These are phyloP conservation scores for Tapera naevia DNA, from an alignment of 2,797 vertebrate genomes.

Conservation along the genomic window DNA sequence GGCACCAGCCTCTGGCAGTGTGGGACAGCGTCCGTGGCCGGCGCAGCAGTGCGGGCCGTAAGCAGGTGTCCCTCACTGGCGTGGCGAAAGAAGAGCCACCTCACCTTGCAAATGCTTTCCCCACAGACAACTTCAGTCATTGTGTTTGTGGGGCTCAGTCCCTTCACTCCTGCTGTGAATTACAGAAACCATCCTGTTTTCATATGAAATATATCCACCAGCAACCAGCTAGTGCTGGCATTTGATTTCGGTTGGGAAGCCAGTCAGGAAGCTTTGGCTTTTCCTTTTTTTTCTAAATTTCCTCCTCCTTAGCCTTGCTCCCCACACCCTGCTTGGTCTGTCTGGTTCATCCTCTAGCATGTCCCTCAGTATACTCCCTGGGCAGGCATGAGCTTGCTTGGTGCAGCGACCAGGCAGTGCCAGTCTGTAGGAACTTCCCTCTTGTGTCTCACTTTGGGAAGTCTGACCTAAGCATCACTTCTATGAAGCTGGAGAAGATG, in stretches of 20 bases:
- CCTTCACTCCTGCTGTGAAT: neutral
- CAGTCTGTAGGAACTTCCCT: neutral
- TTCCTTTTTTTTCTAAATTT: neutral
- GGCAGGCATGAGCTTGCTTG: neutral
- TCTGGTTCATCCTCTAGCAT: neutral
- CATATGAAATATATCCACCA: neutral
- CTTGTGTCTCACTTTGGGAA: neutral
- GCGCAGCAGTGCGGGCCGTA: neutral
- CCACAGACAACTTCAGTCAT: neutral
- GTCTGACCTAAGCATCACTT: neutral
- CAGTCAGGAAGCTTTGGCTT: neutral
- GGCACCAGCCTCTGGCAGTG: neutral
- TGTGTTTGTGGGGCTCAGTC: neutral
- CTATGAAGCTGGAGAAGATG: neutral
- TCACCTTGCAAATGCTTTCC: neutral
- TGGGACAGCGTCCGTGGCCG: neutral
- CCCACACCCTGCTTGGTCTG: neutral
- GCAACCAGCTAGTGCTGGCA: neutral
- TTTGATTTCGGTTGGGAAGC: slow-evolving; percentile 27
- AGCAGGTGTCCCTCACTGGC: neutral
- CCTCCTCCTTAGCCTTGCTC: neutral
- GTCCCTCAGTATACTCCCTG: rapidly evolving
- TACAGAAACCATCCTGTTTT: slow-evolving; percentile 28
- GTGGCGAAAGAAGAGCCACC: neutral
- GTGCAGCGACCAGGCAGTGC: neutral